A percentile compares a stretch with the other conserved stretches of the same genome.
Conservation (phyloP, 2,888 invertebrate genomes). For the Carterocephalus palaemon region DNA sequence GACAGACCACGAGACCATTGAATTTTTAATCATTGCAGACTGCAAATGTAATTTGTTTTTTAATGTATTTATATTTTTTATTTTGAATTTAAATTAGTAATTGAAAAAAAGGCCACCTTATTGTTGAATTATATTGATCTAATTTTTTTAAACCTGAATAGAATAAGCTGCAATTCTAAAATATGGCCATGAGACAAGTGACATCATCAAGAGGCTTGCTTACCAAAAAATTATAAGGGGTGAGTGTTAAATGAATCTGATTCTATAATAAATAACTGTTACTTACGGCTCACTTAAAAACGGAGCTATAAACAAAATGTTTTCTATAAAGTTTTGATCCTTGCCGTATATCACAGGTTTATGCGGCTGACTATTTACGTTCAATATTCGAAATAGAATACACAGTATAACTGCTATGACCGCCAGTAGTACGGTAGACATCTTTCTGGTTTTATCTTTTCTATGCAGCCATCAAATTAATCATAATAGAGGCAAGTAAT, state of each 20-base stretch:
- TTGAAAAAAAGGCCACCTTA: too few species aligned
- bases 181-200: slow-evolving; percentile 35
- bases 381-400: slow-evolving; percentile 89
- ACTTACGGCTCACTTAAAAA: slow-evolving; percentile 91
- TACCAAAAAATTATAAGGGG: slow-evolving; percentile 24
- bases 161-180: neutral
- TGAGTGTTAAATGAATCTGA: neutral
- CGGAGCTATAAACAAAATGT: slow-evolving; percentile 88
- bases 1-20: too few species aligned
- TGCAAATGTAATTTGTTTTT: too few species aligned
- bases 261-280: slow-evolving; percentile 23
- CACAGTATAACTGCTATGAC: slow-evolving; percentile 90
- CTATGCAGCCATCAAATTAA: slow-evolving; percentile 38
- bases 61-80: too few species aligned
- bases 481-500: slow-evolving; percentile 55
- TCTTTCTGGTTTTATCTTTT: slow-evolving; percentile 62
- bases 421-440: slow-evolving; percentile 90
- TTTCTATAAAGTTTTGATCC: slow-evolving; percentile 87
- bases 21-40: too few species aligned
- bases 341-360: slow-evolving; percentile 88
- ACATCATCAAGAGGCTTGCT: slow-evolving; percentile 50
- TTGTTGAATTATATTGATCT: neutral
- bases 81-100: too few species aligned
- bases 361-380: slow-evolving; percentile 89
- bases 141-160: neutral